Base-by-base conservation (phyloP, 2,113 vertebrate genomes). In the Nycticorax nycticorax region DNA sequence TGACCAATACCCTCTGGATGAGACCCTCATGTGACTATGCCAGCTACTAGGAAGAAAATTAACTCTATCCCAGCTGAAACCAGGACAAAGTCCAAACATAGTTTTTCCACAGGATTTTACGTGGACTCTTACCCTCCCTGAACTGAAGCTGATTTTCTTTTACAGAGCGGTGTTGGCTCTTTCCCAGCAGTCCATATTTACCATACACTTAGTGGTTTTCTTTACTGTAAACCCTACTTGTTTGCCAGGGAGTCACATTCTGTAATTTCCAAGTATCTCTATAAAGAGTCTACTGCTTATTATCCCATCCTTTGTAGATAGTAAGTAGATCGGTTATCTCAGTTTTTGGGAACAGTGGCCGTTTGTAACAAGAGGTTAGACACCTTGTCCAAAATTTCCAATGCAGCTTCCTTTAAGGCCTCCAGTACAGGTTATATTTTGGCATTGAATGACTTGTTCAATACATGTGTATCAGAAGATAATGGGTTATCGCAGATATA, bases 111-210 rank as follows among this genome's bases (percentile, higher is more conserved):
- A 41, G 48, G 6, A n/a, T 89, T 88, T 89, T 13, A 39, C 77
- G 28, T 52, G 35, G 33, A 12, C 5, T 50, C 3, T 32, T 57
- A 12, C 23, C 17, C 12, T 85, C 30, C 17, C 24, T 37, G 12
- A 35, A 14, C 26, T 41, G 32, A 53, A 55, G 19, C 8, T 76
- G 33, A 8, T 41, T 60, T 71, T 8, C 13, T 8, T 71, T 71
- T n/a, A 14, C 8, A 45, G 50, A 77, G 3, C 5, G 48, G 22
- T 2, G 1, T 0, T 50, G 55, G 4, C 12, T 52, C 33, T 60
- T 85, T n/a, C 35, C 50, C 20, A 62, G 2, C 1, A 41, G 12
- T 20, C 10, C 47, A 7, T 59, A 45, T 67, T 71, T 81, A 22
- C 27, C 28, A 67, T 6, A 50, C 17, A 32, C 2, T 45, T 35